Evolutionary conservation across 2,113 vertebrate species (phyloP), one percentile per base, ranked within the genome.

Genomic region (Dromaius novaehollandiae): DNA sequence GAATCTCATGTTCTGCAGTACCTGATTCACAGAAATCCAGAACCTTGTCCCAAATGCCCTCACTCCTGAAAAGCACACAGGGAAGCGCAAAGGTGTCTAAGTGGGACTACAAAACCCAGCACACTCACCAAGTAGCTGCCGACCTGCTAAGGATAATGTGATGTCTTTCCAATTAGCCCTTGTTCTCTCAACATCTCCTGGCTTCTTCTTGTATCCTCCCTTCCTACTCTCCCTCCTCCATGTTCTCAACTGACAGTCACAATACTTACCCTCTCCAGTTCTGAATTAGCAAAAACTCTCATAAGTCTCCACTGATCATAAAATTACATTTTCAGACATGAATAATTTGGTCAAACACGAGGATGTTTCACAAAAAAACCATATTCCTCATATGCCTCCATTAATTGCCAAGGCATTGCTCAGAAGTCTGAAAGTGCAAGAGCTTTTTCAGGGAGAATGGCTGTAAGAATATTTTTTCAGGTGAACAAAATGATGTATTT

Each of bases 1-100:
- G 19, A 58, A 46, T 38, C n/a, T 46, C 19, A 5, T 13, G 14
- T 46, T 64, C 21, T 69, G 18, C 14, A 38, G 28, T 8, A 58
- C 26, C 18, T 1, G 3, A 26, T 38, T 32, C 12, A 13, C 5
- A 80, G 28, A 63, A 89, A n/a, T 6, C 17, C 4, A 20, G n/a
- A 85, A 28, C 21, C 11, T 68, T 19, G 6, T 25, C 64, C 48
- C 26, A 77, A 46, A 46, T 8, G 3, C n/a, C 25, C 21, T 77
- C 3, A 0, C 19, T 48, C 48, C 16, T 38, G 12, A n/a, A 78
- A 60, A 58, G 38, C 2, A 73, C 4, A 0, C 12, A 40, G 9
- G 13, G 14, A 8, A 26, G 6, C 1, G 13, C 10, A 42, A 73
- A 13, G 42, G 15, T 38, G 4, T 71, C 42, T 13, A 8, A 1